Base-by-base conservation (phyloP, 2,113 vertebrate genomes). In the Bostrychus sinensis region DNA sequence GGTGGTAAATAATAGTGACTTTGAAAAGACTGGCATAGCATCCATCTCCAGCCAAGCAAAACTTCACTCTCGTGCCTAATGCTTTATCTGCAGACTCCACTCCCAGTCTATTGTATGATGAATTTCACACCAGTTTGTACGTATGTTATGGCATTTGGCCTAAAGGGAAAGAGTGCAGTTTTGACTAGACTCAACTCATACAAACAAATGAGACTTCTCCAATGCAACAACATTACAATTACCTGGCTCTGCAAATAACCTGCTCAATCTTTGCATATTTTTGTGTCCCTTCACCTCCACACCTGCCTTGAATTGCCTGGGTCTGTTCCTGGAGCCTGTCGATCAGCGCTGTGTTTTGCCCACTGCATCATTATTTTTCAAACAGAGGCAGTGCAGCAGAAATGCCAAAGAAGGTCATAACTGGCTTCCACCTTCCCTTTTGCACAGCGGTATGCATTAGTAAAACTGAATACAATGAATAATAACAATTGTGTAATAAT, bases 341-440 rank as follows among this genome's bases (percentile, higher is more conserved):
- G 7, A 23, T 51, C 48, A 16, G 1, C 22, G 14, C 22, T 14
- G 23, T 5, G 30, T 32, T 26, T 7, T 25, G 13, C 14, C 26
- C 48, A 51, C 48, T 16, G 13, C 46, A 51, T 51, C 48, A 51
- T 51, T 51, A 51, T 51, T 51, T 51, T 23, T 28, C 48, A n/a
- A 30, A 51, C 25, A 51, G 25, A 16, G 28, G 14, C 25, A 16
- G 14, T n/a, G 25, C 26, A 17, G 48, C 48, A 51, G 14, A 51
- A 51, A 51, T 51, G 48, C 48, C 48, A 30, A 51, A 30, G 16
- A n/a, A 30, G 48, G 48, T 51, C 48, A 48, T 11, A 51, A 30
- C 16, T 16, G 25, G 26, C 25, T 28, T 6, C 23, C 48, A 17
- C 48, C 48, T 51, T 23, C 16, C 48, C 16, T 8, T 32, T 2